Base-by-base conservation (phyloP, 2,797 vertebrate genomes). In the Sciurus carolinensis region DNA sequence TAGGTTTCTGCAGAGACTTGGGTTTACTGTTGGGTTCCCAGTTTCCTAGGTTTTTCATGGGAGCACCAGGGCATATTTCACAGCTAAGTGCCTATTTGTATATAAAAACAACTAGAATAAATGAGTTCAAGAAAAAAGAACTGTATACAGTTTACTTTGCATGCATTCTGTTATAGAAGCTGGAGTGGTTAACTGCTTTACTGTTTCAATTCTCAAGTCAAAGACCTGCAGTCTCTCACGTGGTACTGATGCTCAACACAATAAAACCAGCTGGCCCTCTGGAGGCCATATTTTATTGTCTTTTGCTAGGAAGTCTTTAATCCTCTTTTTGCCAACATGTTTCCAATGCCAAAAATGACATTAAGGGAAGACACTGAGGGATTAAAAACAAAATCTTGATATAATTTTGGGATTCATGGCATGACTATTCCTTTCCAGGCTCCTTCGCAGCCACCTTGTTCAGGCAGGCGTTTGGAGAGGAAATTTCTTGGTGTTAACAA, bases 1-100 rank as follows among this genome's bases (percentile, higher is more conserved):
- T n/a, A 88, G 91, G 42, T 66, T 82, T 62, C 84, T 94, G 81
- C 96, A 92, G 96, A 96, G 77, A 96, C 86, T n/a, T 44, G 66
- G 0, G 15, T 85, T 94, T 82, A 95, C 80, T 50, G 76, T 66
- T 1, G 4, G 85, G n/a, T 91, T 96, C 93, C 71, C 86, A 96
- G 93, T 30, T 73, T 92, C 82, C 82, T 11, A 47, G 79, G 59
- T 93, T 96, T 97, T 93, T 92, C 90, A 95, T 71, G 94, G 91
- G 92, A 95, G 73, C 36, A 96, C 77, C 36, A 84, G 75, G 93
- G 86, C 77, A 95, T 90, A 87, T 86, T 97, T 96, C 97, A 95
- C 0, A 1, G 82, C 90, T 95, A 93, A 96, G 39, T 84, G 75
- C 91, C 73, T 93, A 93, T 54, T 57, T 83, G 14, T 95, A 95